A percentile compares a stretch with the other conserved stretches of the same genome.
Evolutionary conservation across 2,888 invertebrate species (phyloP).

Genomic region (Eledona agricola): DNA sequence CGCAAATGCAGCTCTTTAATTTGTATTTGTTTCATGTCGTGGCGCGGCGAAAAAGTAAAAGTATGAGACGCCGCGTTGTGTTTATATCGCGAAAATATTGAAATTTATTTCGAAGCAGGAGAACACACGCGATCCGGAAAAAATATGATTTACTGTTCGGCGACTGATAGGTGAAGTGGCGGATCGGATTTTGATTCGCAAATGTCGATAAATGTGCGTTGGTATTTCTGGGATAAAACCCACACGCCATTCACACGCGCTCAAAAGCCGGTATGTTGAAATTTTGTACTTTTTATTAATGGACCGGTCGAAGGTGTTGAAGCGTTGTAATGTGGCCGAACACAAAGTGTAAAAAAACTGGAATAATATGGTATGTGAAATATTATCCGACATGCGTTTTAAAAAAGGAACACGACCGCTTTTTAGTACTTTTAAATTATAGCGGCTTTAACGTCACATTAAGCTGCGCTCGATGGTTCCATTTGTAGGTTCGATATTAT

Average conservation of each 20-base stretch:
- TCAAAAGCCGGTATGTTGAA: slow-evolving; percentile 15
- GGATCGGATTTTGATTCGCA: too few species aligned
- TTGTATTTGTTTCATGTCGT: slow-evolving; percentile 42
- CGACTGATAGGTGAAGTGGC: slow-evolving; percentile 8
- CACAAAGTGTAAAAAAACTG: slow-evolving; percentile 18
- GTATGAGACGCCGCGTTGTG: slow-evolving; percentile 8
- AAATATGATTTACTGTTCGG: slow-evolving; percentile 12
- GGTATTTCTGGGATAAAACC: slow-evolving; percentile 4
- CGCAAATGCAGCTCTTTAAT: slow-evolving; percentile 31
- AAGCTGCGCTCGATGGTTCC: slow-evolving; percentile 9
- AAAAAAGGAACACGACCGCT: slow-evolving; percentile 19
- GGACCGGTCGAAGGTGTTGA: slow-evolving; percentile 29
- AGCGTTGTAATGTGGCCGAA: slow-evolving; percentile 24
- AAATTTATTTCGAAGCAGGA: slow-evolving; percentile 24
- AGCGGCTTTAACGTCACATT: slow-evolving; percentile 23
- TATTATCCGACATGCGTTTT: slow-evolving; percentile 15
- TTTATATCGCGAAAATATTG: slow-evolving; percentile 29
- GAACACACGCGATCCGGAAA: slow-evolving; percentile 27
- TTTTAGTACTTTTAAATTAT: slow-evolving; percentile 26
- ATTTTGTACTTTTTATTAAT: slow-evolving; percentile 28
- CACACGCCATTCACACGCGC: slow-evolving; percentile 14
- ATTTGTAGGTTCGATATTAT: slow-evolving; percentile 9
- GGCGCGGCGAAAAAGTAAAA: slow-evolving; percentile 21
- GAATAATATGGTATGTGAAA: slow-evolving; percentile 24
- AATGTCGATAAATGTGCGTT: neutral